Evolutionary conservation across 2,113 vertebrate species (phyloP).

Genomic region (Antechinus stuartii): DNA sequence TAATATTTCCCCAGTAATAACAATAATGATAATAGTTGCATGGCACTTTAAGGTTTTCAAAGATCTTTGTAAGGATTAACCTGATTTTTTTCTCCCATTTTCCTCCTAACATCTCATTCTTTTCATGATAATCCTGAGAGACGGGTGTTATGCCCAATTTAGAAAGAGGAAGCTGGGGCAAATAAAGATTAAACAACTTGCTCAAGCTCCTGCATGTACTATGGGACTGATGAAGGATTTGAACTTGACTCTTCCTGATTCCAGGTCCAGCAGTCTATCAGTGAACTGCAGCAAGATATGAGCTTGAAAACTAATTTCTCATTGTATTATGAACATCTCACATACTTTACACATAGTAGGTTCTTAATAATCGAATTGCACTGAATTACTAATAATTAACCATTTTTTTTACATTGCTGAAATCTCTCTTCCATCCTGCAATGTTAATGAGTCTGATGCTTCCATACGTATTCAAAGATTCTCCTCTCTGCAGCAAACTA

Average conservation of each 20-base stretch:
- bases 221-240: background rate
- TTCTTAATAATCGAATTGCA: background rate
- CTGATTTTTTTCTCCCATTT: background rate
- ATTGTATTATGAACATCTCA: background rate
- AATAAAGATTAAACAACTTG: background rate
- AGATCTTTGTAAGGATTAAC: background rate
- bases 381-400: background rate
- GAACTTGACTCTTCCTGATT: background rate
- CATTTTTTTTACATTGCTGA: background rate
- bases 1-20: background rate
- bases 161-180: background rate
- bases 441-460: constrained; percentile 1
- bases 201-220: background rate
- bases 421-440: constrained; percentile 22
- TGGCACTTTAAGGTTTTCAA: background rate
- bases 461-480: constrained; percentile 27
- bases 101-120: background rate
- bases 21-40: background rate
- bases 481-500: constrained; percentile 13
- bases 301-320: background rate
- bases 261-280: background rate
- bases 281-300: background rate
- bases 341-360: background rate
- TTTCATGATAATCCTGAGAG: background rate
- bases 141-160: background rate